Conservation (phyloP, 2,797 vertebrate species). For the Ambastaia sidthimunki region DNA sequence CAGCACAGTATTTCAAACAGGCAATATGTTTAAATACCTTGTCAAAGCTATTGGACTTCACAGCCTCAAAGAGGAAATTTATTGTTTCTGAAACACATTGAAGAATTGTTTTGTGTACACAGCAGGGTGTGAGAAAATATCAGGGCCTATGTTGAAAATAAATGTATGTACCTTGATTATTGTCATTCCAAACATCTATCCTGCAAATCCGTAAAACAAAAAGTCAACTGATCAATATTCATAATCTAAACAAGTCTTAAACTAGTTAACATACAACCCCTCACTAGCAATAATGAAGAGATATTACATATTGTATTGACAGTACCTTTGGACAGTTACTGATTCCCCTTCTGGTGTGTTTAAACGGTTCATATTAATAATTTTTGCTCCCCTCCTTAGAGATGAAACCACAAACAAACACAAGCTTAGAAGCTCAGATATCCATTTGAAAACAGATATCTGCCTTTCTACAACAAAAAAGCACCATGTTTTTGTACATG, state of each 20-base stretch:
- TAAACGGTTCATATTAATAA: constrained; percentile 69
- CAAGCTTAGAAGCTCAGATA: constrained; percentile 31
- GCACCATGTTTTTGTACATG: not conserved
- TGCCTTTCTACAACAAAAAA: constrained; percentile 1
- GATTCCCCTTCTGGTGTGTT: constrained; percentile 62
- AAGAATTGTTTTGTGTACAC: not conserved
- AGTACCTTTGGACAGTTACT: constrained; percentile 50
- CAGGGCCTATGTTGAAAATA: not conserved
- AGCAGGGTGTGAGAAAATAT: not conserved
- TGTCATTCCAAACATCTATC: constrained; percentile 55
- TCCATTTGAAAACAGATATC: constrained; percentile 23
- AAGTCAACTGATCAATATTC: not conserved
- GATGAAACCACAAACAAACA: constrained; percentile 44
- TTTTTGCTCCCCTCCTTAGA: constrained; percentile 73
- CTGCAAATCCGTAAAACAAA: constrained; percentile 43
- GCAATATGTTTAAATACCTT: constrained; percentile 73
- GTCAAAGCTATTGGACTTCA: constrained; percentile 81
- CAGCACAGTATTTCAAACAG: not conserved
- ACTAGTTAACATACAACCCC: not conserved
- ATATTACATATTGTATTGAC: constrained; percentile 54
- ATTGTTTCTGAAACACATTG: constrained; percentile 66
- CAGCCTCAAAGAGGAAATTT: constrained; percentile 81
- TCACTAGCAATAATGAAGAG: not conserved
- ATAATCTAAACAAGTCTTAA: not conserved
- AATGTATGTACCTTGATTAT: constrained; percentile 66